Base-by-base conservation (phyloP, 2,797 vertebrate genomes). In the Vipera latastei region DNA sequence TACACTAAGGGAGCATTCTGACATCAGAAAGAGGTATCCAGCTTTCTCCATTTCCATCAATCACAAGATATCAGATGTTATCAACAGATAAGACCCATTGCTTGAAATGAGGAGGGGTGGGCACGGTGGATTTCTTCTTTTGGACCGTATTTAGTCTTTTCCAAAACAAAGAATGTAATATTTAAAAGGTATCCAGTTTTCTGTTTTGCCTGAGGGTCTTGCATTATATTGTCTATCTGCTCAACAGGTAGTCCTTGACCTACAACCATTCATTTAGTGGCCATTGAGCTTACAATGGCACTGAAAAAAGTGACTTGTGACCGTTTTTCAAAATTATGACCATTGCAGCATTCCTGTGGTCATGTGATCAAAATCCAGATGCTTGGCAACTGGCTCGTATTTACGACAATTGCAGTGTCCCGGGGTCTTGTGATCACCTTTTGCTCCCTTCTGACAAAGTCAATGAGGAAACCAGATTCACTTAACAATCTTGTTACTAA, bases 1-100 rank as follows among this genome's bases (percentile, higher is more conserved):
- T 95, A 92, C n/a, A 95, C 93, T 93, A 95, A 92, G 91, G 88
- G 94, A 94, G 93, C 94, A 94, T 92, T 89, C 93, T 90, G 89
- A 94, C 57, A 95, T 94, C 90, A 94, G 8, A 96, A 92, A 94
- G 14, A 26, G 0, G 51, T 8, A 90, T 96, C 95, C 91, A 90
- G 6, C 11, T 95, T 95, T 96, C 51, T 88, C 65, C 93, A 90
- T 85, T 93, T 73, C 25, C 44, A 85, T 18, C 28, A 48, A 32
- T 6, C 13, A 0, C 5, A 56, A 55, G 25, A 44, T 55, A 44
- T 83, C 38, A 13, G 25, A 28, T n/a, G 85, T 4, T 83, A 13
- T 14, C 25, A 48, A 83, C 20, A 25, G 1, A 83, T 85, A 14
- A 61, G 22, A 85, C 13, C 32, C 8, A 38, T 60, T 51, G 55